Evolutionary conservation across 2,113 vertebrate species (phyloP).

Genomic region (Tringa solitaria): DNA sequence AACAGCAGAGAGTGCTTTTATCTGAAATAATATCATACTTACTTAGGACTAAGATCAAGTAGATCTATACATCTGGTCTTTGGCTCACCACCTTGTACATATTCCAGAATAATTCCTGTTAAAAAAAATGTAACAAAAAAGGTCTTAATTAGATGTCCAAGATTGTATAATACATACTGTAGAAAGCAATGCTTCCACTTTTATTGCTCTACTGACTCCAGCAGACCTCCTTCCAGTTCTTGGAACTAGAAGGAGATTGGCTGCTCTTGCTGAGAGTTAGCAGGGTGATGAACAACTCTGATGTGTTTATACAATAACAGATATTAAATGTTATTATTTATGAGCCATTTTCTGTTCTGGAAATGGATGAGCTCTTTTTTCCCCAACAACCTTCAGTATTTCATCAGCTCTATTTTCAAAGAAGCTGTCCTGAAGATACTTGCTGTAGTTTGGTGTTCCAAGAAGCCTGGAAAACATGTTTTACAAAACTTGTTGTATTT

Average conservation of each 20-base stretch:
- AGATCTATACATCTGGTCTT: slow-evolving; percentile 91
- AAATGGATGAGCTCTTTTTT: neutral
- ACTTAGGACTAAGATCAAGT: slow-evolving; percentile 84
- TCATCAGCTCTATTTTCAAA: neutral
- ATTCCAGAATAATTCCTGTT: slow-evolving; percentile 93
- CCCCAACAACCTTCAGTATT: neutral
- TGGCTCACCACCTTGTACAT: slow-evolving; percentile 78
- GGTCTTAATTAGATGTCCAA: neutral
- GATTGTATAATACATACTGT: neutral
- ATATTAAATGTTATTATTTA: neutral
- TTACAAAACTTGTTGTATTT: neutral
- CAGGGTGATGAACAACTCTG: neutral
- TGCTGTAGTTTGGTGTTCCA: neutral
- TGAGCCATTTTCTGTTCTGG: neutral
- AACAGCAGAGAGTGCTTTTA: neutral
- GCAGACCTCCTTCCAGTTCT: neutral
- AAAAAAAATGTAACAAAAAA: neutral
- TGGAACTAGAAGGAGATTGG: neutral
- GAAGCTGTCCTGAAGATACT: neutral
- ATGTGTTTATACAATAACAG: neutral
- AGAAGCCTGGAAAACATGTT: neutral
- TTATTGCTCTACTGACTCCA: neutral
- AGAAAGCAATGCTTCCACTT: neutral
- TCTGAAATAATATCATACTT: slow-evolving; percentile 47
- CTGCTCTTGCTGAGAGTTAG: neutral